Base-by-base conservation (phyloP, 2,113 vertebrate species). In the Aspidoscelis tigris region DNA sequence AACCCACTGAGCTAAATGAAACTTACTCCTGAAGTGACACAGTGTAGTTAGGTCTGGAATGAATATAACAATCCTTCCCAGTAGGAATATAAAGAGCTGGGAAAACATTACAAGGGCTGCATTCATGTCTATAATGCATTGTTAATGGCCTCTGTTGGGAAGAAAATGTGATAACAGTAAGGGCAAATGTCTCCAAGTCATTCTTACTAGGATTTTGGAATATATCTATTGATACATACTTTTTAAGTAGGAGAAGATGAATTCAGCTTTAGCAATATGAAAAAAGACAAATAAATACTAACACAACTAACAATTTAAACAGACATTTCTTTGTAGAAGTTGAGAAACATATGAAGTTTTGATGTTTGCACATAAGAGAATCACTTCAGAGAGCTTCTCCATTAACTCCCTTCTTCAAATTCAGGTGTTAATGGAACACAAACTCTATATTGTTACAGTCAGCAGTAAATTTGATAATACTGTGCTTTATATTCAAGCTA, bases 401-500 rank as follows among this genome's bases (percentile, higher is more conserved):
- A 24, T 72, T 66, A 43, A 86, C 69, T 21, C n/a, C 22, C 39
- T 73, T 77, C 53, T 43, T 85, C 5, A 82, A 24, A 41, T 77
- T 21, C 5, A 24, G 69, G 9, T 39, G 41, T 70, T 72, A 82
- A 26, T 47, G 44, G 26, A 39, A 44, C n/a, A 73, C 76, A 88
- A 84, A 26, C 18, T 65, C 81, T 33, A 3, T 76, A 84, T 70
- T 61, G 21, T 70, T 89, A 76, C 18, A 83, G 5, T 7, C n/a
- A 87, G n/a, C 76, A 5, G 33, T 84, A 81, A 84, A 81, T 76
- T 82, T 11, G 0, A 65, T 61, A 65, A 68, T 47, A 73, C 7
- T 78, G 5, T 75, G 58, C 77, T 89, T 89, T 76, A 71, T 58
- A 89, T 61, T 83, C 33, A 75, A 73, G 2, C 1, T 87, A 41